Conservation (phyloP, 1,140 invertebrate genomes). For the Belonocnema kinseyi region DNA sequence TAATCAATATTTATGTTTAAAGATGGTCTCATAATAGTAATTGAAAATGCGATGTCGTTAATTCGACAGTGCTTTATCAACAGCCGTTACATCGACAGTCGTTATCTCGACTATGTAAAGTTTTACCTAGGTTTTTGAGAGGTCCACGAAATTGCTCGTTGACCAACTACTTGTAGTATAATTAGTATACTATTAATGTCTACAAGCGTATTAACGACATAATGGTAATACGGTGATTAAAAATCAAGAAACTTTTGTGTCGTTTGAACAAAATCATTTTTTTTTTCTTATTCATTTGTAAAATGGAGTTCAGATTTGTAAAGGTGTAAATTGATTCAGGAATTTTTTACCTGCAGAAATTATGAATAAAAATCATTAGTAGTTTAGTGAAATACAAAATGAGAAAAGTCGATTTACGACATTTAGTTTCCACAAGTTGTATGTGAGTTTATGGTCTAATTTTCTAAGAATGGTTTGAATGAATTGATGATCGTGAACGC, state of each 20-base stretch:
- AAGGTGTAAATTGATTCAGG: not conserved
- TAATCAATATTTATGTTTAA: conserved; percentile 65
- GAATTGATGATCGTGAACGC: not conserved
- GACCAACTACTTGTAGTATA: conserved; percentile 2
- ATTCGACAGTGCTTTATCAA: too few species aligned
- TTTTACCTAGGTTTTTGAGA: conserved; percentile 56
- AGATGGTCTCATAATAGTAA: conserved; percentile 59
- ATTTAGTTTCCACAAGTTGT: not conserved
- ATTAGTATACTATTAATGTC: not conserved
- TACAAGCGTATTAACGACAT: not conserved
- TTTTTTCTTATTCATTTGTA: not conserved
- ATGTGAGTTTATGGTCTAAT: not conserved
- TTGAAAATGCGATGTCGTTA: conserved; percentile 43
- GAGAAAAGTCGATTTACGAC: not conserved
- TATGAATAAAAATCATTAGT: not conserved
- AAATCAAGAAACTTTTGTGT: not conserved
- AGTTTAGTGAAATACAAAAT: not conserved
- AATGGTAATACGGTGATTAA: not conserved
- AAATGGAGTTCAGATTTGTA: not conserved
- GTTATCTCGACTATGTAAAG: conserved; percentile 52
- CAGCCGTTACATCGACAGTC: too few species aligned
- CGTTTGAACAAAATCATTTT: not conserved
- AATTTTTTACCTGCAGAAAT: not conserved
- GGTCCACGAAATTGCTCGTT: conserved; percentile 11
- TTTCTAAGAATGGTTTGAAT: not conserved